Evolutionary conservation across 2,797 vertebrate species (phyloP).

Genomic region (Lateolabrax maculatus): DNA sequence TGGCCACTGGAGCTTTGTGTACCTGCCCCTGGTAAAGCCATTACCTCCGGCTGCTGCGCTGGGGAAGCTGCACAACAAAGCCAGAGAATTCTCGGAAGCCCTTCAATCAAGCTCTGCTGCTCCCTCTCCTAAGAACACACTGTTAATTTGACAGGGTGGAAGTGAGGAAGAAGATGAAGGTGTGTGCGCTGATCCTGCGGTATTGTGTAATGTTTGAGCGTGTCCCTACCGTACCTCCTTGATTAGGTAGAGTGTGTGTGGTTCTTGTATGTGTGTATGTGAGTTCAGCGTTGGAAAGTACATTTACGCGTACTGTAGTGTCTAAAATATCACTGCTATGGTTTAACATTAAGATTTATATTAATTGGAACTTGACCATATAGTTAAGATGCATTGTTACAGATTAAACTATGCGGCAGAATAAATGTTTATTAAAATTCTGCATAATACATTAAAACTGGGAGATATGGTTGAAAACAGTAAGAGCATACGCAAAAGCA

Average conservation of each 20-base stretch:
- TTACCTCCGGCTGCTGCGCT: conserved; percentile 77
- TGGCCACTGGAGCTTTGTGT: conserved; percentile 87
- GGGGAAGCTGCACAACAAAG: conserved; percentile 73
- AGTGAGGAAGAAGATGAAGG: conserved; percentile 41
- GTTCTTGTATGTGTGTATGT: background rate
- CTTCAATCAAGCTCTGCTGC: conserved; percentile 72
- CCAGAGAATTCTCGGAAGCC: conserved; percentile 87
- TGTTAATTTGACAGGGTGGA: conserved; percentile 61
- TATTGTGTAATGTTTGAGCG: conserved; percentile 4
- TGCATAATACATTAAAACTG: background rate
- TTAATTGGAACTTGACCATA: background rate
- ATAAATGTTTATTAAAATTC: too few relatives aligned
- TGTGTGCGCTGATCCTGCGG: conserved; percentile 6
- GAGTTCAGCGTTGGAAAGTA: background rate
- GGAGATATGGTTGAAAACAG: too few relatives aligned
- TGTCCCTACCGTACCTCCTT: background rate
- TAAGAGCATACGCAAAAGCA: background rate
- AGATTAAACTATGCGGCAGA: too few relatives aligned
- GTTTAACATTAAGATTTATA: background rate
- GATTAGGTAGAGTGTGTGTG: background rate
- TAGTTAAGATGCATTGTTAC: background rate
- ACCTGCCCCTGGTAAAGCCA: conserved; percentile 88
- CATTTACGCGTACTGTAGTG: background rate
- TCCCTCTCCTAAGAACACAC: conserved; percentile 37
- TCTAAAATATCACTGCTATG: background rate